These are phyloP conservation scores for Holothuria glaberrima DNA, from an alignment of 35 echinoderm and acorn worm species.

Conservation along the genomic window DNA sequence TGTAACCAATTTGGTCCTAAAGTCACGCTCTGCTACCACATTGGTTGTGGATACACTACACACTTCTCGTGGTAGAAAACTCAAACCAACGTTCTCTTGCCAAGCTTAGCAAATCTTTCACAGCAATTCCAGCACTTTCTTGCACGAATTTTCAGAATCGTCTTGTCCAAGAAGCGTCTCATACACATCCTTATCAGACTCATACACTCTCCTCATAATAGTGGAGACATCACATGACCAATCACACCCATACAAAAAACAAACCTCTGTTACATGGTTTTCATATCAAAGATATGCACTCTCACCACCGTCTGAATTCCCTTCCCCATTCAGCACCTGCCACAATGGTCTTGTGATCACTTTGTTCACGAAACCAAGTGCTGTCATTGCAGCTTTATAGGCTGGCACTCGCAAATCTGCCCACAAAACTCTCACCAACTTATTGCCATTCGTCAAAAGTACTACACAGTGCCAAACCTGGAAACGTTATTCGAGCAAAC, in stretches of 20 bases:
- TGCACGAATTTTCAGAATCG: constrained; percentile 18
- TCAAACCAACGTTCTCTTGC: constrained; percentile 2
- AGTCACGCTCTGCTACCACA: no score
- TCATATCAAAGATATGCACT: no score
- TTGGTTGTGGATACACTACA: constrained; percentile 68
- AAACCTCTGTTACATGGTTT: constrained; percentile 30
- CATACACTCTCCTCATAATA: constrained; percentile 40
- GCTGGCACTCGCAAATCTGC: no score
- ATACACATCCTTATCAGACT: constrained; percentile 53
- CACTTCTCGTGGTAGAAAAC: no score
- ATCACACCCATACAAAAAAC: constrained; percentile 6
- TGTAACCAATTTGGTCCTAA: no score
- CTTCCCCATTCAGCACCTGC: constrained; percentile 42
- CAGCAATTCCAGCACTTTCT: constrained; percentile 38
- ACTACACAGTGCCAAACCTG: no score
- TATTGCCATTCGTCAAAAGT: no score
- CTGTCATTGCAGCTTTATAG: constrained; percentile 34
- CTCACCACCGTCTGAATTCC: constrained; percentile 53
- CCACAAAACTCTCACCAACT: no score
- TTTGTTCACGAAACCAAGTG: constrained; percentile 59
- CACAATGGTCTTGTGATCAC: constrained; percentile 56
- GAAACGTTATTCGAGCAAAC: no score
- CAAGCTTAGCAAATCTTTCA: not conserved
- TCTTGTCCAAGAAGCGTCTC: constrained; percentile 5
- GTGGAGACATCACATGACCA: constrained; percentile 47